Conservation (phyloP, 2,113 vertebrate genomes). For the Lathamus discolor region DNA sequence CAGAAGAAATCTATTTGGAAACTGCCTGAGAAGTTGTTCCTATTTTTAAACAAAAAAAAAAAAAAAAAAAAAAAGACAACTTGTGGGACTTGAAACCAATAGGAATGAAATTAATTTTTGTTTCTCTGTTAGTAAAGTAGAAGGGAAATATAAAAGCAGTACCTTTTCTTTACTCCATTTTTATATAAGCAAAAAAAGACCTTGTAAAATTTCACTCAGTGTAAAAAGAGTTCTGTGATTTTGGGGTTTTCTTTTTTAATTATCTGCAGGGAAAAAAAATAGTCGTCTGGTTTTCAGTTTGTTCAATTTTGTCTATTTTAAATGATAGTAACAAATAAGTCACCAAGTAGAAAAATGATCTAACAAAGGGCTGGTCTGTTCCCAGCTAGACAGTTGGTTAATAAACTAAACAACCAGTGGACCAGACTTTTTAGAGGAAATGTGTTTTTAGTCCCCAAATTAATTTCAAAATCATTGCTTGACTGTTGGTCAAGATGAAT, state of each 20-base stretch:
- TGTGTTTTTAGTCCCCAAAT: not conserved
- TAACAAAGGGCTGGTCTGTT: not conserved
- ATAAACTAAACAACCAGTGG: not conserved
- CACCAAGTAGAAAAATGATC: not conserved
- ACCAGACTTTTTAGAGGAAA: not conserved
- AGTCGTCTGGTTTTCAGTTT: not conserved
- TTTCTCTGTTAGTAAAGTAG: not conserved
- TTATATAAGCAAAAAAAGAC: not conserved
- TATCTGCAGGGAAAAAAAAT: not conserved
- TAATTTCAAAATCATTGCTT: not conserved
- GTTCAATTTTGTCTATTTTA: not conserved
- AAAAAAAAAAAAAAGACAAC: not conserved
- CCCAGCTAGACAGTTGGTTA: not conserved
- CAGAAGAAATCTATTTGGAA: not conserved
- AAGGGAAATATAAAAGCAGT: not conserved
- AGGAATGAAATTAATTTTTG: not conserved
- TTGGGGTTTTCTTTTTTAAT: not conserved
- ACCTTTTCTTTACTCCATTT: slow-evolving; percentile 16
- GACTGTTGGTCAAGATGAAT: not conserved
- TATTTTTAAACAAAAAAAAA: not conserved
- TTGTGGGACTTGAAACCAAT: not conserved
- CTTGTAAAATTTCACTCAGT: not conserved
- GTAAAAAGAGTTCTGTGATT: not conserved
- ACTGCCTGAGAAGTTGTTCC: not conserved
- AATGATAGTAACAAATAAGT: not conserved